Percentiles rank a stretch among this genome's conserved stretches.
Evolutionary conservation across 2,888 invertebrate genomes (phyloP).

Genomic region (Mimas tiliae): DNA sequence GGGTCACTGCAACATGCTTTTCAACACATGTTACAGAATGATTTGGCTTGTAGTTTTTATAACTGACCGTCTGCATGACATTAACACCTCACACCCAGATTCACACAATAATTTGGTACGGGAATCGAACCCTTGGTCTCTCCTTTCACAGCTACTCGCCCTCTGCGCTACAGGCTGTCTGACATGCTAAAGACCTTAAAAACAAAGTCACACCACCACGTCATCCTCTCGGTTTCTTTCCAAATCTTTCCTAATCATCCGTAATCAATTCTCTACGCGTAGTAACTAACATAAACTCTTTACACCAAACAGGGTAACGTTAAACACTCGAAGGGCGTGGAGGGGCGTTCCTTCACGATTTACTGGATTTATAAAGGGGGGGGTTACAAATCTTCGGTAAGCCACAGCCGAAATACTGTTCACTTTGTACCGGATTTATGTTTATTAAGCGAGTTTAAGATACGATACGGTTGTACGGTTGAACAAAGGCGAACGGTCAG

Average conservation of each 20-base stretch:
- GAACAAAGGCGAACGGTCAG: constrained; percentile 21
- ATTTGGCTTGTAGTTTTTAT: too few relatives aligned
- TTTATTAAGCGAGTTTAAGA: constrained; percentile 64
- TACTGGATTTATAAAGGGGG: constrained; percentile 43
- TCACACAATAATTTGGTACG: too few relatives aligned
- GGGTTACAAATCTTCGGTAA: constrained; percentile 74
- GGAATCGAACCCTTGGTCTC: too few relatives aligned
- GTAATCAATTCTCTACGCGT: background rate
- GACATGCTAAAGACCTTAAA: too few relatives aligned
- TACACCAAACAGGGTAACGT: constrained; percentile 38
- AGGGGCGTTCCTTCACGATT: constrained; percentile 42
- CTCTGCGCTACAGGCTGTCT: too few relatives aligned
- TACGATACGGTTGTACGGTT: constrained; percentile 24
- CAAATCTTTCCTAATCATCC: background rate
- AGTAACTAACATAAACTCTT: constrained; percentile 23
- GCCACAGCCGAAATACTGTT: constrained; percentile 69
- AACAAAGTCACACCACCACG: too few relatives aligned
- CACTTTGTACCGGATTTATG: constrained; percentile 71
- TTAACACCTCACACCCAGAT: too few relatives aligned
- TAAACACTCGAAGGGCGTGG: constrained; percentile 46
- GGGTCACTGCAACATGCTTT: too few relatives aligned
- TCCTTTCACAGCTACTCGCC: too few relatives aligned
- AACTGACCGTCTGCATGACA: too few relatives aligned
- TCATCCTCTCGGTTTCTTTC: too few relatives aligned
- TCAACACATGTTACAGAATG: too few relatives aligned